Percentiles rank a stretch among this genome's conserved stretches.
Conservation (phyloP, 2,888 invertebrate genomes). For the Cheilosia vernalis region DNA sequence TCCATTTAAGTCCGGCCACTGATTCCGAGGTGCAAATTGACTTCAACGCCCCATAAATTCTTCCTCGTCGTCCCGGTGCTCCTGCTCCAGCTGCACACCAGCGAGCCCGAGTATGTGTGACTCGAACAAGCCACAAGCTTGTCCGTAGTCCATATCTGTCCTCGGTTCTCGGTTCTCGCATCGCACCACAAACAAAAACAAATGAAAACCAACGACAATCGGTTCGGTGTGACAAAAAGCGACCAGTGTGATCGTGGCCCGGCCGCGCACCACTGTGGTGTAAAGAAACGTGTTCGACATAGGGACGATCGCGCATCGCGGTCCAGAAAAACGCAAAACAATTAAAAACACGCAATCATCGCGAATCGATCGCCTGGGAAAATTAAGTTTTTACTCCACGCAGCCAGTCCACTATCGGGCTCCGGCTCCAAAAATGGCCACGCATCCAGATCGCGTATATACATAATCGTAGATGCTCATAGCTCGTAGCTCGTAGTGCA, state of each 20-base stretch:
- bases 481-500: conserved; percentile 24
- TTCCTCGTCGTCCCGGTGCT: conserved; percentile 34
- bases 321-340: conserved; percentile 56
- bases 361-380: conserved; percentile 75
- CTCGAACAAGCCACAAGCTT: conserved; percentile 62
- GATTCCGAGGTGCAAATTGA: conserved; percentile 76
- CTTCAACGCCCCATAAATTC: conserved; percentile 77
- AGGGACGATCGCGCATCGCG: conserved; percentile 53
- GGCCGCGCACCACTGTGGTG: conserved; percentile 26
- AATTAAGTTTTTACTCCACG: conserved; percentile 68
- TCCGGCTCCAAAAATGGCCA: conserved; percentile 71
- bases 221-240: conserved; percentile 55
- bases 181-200: conserved; percentile 18
- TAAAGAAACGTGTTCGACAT: conserved; percentile 66
- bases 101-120: conserved; percentile 33
- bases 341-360: conserved; percentile 73
- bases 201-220: conserved; percentile 15
- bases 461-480: conserved; percentile 42
- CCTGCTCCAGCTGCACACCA: neutral
- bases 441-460: conserved; percentile 68
- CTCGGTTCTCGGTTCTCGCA: conserved; percentile 5
- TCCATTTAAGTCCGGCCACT: conserved; percentile 74
- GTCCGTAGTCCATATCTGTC: conserved; percentile 69
- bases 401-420: conserved; percentile 52
- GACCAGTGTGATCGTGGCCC: conserved; percentile 54